phyloP scores from a whole-genome alignment of 2,797 vertebrate species.

The Sphenodon punctatus region DNA sequence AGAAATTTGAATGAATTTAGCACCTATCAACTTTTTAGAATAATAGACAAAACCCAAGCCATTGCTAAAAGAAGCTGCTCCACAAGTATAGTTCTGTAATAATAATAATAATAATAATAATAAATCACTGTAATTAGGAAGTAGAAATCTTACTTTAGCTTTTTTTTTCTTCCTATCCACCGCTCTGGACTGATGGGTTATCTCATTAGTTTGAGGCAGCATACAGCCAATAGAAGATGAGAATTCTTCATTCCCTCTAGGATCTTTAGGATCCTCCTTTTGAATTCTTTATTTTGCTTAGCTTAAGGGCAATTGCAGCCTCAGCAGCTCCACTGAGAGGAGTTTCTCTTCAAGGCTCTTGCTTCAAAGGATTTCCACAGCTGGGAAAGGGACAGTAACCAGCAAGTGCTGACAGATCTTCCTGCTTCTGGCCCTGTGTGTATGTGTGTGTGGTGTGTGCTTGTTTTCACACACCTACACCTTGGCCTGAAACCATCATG shows the following conservation, averaged over 20 bases:
- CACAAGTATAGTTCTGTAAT: neutral
- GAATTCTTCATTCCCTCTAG: constrained; percentile 47
- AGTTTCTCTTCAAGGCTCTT: constrained; percentile 62
- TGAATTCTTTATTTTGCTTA: constrained; percentile 58
- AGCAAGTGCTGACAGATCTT: constrained; percentile 60
- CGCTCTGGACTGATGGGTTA: neutral
- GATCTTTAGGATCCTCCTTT: constrained; percentile 37
- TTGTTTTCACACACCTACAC: constrained; percentile 51
- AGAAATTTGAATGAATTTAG: neutral
- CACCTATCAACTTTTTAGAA: neutral
- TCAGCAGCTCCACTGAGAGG: constrained; percentile 51
- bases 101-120: no score
- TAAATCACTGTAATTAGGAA: constrained; percentile 13
- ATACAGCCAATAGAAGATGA: constrained; percentile 31
- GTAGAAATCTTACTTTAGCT: neutral
- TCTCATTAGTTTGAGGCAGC: constrained; percentile 25
- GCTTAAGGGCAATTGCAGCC: constrained; percentile 59
- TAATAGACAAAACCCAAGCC: accelerated
- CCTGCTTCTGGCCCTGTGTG: constrained; percentile 55
- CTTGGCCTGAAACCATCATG: constrained; percentile 58
- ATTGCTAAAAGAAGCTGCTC: constrained; percentile 8
- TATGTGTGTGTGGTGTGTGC: constrained; percentile 9
- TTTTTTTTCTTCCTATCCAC: constrained; percentile 1
- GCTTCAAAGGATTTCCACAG: constrained; percentile 64
- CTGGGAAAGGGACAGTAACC: constrained; percentile 56